phyloP scores from a whole-genome alignment of 2,113 vertebrate species.

The Heloderma charlesbogerti region DNA sequence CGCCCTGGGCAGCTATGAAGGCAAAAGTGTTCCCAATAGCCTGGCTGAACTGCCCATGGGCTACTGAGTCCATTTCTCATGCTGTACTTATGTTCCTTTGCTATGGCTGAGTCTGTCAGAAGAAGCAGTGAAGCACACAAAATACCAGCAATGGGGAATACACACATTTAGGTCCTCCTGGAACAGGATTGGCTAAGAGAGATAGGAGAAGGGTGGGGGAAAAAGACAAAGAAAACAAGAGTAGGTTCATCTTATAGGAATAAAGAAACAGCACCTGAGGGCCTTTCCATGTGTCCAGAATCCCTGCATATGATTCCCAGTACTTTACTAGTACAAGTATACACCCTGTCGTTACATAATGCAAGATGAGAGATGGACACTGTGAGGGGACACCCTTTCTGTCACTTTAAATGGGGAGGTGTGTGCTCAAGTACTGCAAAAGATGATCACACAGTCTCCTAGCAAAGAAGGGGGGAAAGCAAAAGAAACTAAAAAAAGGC shows the following conservation, averaged over 20 bases:
- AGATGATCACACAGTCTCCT: not conserved
- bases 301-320: not conserved
- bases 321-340: not conserved
- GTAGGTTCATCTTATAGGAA: slow-evolving; percentile 67
- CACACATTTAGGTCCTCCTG: slow-evolving; percentile 86
- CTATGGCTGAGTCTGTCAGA: slow-evolving; percentile 54
- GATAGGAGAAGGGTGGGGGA: slow-evolving; percentile 64
- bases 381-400: not conserved
- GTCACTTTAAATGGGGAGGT: not conserved
- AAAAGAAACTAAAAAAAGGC: not conserved
- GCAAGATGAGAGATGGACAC: not conserved
- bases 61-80: slow-evolving; percentile 25
- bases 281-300: slow-evolving; percentile 20
- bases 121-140: slow-evolving; percentile 69
- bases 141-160: slow-evolving; percentile 78
- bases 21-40: not conserved
- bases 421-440: not conserved
- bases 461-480: not conserved
- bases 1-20: not conserved
- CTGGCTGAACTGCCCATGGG: not conserved
- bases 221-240: slow-evolving; percentile 79
- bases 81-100: slow-evolving; percentile 56
- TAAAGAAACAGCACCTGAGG: slow-evolving; percentile 17
- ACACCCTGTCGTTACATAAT: not conserved
- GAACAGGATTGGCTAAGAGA: slow-evolving; percentile 80